Evolutionary conservation across 2,888 invertebrate species (phyloP), one percentile per base, ranked within the genome.

Genomic region (Athalia rosae): DNA sequence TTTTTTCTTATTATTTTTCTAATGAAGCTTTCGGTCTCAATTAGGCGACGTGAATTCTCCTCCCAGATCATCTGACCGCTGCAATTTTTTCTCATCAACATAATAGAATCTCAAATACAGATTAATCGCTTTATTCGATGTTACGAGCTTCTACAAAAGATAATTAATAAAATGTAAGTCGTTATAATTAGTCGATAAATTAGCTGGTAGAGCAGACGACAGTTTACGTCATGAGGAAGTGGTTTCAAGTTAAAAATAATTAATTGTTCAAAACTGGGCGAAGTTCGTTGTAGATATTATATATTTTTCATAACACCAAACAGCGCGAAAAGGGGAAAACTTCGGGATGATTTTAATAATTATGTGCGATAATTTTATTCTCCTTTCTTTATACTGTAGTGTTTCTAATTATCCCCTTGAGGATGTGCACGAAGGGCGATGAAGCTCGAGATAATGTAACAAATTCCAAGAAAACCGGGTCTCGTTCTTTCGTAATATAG

Each of bases 11-110:
- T n/a, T n/a, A n/a, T 13, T 59, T n/a, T 59, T 15, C 7, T n/a
- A 13, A 15, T 15, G 11, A 13, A 15, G 41, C 67, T 53, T 67
- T 67, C 28, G 41, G 50, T 50, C 48, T 15, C 48, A 67, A 67
- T 67, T 67, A 67, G n/a, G 7, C 67, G 67, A 67, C 28, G 67
- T 15, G 11, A 67, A 9, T 50, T 15, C 67, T 48, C 67, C 50
- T 28, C 50, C 67, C 67, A 11, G 9, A 13, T 28, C 67, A 67
- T 28, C 67, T 67, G 67, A 67, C 67, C 50, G 50, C 66, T 48
- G 53, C 53, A 4, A 13, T 50, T 4, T 41, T 50, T 6, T 48
- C 67, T 28, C 48, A 50, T 15, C 11, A 48, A 45, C 48, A 9
- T 13, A 15, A 66, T 62, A n/a, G n/a, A 66, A 66, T 47, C 66